phyloP scores from a whole-genome alignment of 2,888 invertebrate species.

The Xylocampa areola region DNA sequence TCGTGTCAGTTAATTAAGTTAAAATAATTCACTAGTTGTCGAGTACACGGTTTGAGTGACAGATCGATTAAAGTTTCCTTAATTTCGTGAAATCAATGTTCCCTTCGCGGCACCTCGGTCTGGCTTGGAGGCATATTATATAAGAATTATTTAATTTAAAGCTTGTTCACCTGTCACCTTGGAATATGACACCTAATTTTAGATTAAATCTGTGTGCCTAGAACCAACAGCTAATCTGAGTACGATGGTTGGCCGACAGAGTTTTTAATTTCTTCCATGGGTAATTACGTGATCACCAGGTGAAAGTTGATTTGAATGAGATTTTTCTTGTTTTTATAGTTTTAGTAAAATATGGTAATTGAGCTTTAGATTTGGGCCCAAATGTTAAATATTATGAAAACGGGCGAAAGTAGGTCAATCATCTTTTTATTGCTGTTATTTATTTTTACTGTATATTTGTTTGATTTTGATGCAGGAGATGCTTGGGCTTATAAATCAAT shows the following conservation, averaged over 20 bases:
- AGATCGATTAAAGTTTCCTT: conserved; percentile 70
- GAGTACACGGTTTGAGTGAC: conserved; percentile 63
- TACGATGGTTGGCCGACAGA: conserved; percentile 12
- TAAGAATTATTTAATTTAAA: conserved; percentile 43
- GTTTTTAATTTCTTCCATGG: conserved; percentile 30
- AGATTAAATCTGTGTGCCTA: conserved; percentile 54
- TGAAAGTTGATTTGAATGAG: conserved; percentile 31
- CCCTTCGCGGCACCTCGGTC: conserved; percentile 29
- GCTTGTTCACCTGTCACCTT: conserved; percentile 51
- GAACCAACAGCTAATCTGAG: conserved; percentile 1
- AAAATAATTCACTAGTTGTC: conserved; percentile 52
- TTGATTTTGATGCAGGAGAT: not conserved
- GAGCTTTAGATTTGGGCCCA: conserved; percentile 12
- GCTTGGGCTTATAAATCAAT: no score
- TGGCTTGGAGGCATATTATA: conserved; percentile 34
- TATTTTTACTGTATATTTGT: conserved; percentile 11
- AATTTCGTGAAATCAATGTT: conserved; percentile 61
- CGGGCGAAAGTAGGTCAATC: conserved; percentile 11
- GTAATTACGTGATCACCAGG: conserved; percentile 19
- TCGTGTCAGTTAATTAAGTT: conserved; percentile 51
- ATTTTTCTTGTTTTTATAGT: conserved; percentile 4
- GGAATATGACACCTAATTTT: conserved; percentile 57
- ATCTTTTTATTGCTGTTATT: conserved; percentile 12
- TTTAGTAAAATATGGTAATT: conserved; percentile 16
- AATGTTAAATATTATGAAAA: conserved; percentile 12